Percentiles rank a stretch among this genome's conserved stretches.
phyloP scores from a whole-genome alignment of 2,113 vertebrate genomes.

The Cariama cristata region DNA sequence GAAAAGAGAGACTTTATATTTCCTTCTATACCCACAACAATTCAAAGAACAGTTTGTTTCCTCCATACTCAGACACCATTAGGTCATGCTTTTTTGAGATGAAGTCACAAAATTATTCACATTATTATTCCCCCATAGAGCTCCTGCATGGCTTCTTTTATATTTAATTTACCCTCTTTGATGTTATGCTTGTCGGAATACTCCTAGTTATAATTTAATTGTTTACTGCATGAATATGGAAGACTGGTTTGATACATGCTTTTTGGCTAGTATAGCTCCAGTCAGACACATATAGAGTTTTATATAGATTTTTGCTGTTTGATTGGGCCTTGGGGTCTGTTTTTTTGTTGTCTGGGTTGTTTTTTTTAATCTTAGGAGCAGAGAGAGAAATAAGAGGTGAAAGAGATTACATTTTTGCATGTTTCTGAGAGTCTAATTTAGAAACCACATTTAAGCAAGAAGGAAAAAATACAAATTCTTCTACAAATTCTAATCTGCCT shows the following conservation, averaged over 20 bases:
- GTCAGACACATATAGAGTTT: background rate
- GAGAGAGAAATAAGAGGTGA: background rate
- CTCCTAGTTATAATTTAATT: background rate
- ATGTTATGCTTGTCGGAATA: background rate
- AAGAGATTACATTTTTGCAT: background rate
- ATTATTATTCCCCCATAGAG: background rate
- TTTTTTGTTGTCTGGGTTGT: background rate
- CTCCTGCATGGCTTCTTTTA: background rate
- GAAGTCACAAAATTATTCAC: background rate
- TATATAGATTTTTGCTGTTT: background rate
- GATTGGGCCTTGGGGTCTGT: background rate
- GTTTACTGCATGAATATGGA: background rate
- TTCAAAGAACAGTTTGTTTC: background rate
- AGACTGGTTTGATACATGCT: background rate
- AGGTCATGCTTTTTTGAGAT: background rate
- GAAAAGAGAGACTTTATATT: background rate
- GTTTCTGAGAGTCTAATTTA: background rate
- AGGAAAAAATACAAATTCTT: background rate
- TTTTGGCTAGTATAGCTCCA: background rate
- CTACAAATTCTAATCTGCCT: background rate
- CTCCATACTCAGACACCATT: background rate
- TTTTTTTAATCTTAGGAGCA: background rate
- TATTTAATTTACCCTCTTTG: background rate
- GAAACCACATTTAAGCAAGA: background rate
- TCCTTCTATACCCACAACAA: background rate